Base-by-base conservation (phyloP, 1,140 invertebrate genomes). In the Nasonia longicornis region DNA sequence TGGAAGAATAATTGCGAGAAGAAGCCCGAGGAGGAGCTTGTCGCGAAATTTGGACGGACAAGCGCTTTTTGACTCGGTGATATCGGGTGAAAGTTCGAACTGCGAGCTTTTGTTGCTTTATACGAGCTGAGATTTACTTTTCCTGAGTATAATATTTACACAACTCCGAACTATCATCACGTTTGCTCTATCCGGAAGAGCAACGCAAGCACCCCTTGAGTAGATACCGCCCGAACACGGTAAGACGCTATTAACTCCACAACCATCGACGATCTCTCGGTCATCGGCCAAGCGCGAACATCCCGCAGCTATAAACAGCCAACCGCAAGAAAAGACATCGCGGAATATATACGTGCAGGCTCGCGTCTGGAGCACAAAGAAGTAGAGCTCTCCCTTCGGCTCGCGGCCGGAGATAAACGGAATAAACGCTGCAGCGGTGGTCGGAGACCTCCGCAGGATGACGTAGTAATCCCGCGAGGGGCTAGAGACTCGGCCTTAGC, bases 401-500 rank as follows among this genome's bases (percentile, higher is more conserved):
- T 83, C 75, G 84, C 83, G 81, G 84, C 83, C 82, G 84, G 80
- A 85, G 84, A 84, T 77, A 77, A 66, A 66, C 75, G 75, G n/a
- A 52, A 52, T 42, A 71, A 71, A 35, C 35, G 52, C 52, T 58
- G 52, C 20, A 58, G 69, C 69, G 69, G 31, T 26, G 71, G 45
- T 14, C 3, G 16, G 80, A 85, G 83, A 75, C 79, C 81, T 80
- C 66, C 64, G 38, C 79, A 81, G 85, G 83, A 87, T 88, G 87
- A 88, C 86, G 85, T 80, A 83, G 86, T 87, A 88, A 88, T 88
- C 87, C 86, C 85, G 77, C 83, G 84, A 84, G 87, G 85, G 85
- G 45, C 52, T 58, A 20, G 52, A 58, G 52, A 26, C 84, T 84
- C 84, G 85, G 84, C 85, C 85, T 86, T 85, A 86, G 85, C 85